A percentile compares a stretch with the other conserved stretches of the same genome.
Evolutionary conservation across 2,888 invertebrate genomes (phyloP).

Genomic region (Chloromyia formosa): DNA sequence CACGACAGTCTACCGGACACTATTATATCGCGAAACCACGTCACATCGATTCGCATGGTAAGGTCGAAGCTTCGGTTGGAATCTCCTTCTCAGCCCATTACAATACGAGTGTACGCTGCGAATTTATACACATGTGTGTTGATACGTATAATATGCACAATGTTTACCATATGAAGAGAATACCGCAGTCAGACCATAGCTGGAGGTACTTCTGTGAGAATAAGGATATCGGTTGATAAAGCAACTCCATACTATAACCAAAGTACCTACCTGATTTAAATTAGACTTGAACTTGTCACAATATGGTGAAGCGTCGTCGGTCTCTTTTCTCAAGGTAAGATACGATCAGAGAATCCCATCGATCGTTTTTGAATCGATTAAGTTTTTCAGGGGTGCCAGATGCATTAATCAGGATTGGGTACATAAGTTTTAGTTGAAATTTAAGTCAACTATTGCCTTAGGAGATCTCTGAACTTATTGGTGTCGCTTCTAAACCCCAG

Average conservation of each 20-base stretch:
- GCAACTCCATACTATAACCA: slow-evolving; percentile 33
- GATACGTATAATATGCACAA: slow-evolving; percentile 40
- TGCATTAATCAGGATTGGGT: background rate
- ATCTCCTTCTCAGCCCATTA: slow-evolving; percentile 32
- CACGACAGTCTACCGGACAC: slow-evolving; percentile 20
- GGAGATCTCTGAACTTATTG: too few relatives aligned
- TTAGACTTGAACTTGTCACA: slow-evolving; percentile 49
- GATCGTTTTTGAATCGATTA: slow-evolving; percentile 23
- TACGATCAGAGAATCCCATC: slow-evolving; percentile 35
- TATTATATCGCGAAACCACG: background rate
- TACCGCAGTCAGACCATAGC: slow-evolving; percentile 48
- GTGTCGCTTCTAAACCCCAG: too few relatives aligned
- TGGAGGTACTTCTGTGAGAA: slow-evolving; percentile 45
- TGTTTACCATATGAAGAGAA: slow-evolving; percentile 49
- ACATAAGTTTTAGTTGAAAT: too few relatives aligned
- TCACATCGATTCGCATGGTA: background rate
- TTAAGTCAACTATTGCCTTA: too few relatives aligned
- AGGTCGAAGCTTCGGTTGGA: slow-evolving; percentile 31
- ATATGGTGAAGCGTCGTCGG: slow-evolving; percentile 39
- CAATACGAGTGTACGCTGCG: slow-evolving; percentile 2
- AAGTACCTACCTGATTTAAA: slow-evolving; percentile 49
- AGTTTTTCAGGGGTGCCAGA: slow-evolving; percentile 20
- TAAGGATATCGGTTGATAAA: slow-evolving; percentile 41
- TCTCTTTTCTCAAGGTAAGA: slow-evolving; percentile 35
- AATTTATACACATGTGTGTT: background rate